Evolutionary conservation across 2,888 invertebrate species (phyloP).

Genomic region (Actias luna): DNA sequence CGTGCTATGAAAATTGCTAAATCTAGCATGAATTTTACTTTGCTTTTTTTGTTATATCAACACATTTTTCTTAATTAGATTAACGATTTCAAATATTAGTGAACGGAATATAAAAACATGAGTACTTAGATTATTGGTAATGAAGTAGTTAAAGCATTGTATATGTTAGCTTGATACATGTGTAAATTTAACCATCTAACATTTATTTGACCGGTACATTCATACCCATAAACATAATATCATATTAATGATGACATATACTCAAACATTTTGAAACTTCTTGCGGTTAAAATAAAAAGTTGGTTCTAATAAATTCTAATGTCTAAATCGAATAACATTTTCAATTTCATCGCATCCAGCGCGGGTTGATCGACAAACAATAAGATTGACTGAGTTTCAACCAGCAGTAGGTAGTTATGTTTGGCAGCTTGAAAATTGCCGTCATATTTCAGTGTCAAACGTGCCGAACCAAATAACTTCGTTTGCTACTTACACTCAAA

Average conservation of each 20-base stretch:
- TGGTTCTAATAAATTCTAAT: constrained; percentile 36
- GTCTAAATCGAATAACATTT: constrained; percentile 55
- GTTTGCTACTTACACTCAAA: constrained; percentile 56
- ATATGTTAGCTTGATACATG: no score
- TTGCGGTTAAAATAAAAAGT: constrained; percentile 25
- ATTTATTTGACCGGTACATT: not conserved
- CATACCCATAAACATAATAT: not conserved
- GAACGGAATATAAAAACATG: no score
- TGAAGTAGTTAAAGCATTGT: not conserved
- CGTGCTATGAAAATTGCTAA: constrained; percentile 8
- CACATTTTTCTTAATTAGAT: no score
- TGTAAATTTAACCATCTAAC: not conserved
- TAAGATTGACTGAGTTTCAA: constrained; percentile 58
- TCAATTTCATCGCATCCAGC: constrained; percentile 57
- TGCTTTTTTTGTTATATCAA: no score
- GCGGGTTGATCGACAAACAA: constrained; percentile 67
- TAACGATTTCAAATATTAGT: no score
- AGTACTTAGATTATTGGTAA: no score
- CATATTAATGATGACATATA: no score
- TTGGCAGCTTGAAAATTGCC: constrained; percentile 68
- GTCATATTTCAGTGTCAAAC: constrained; percentile 72
- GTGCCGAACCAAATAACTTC: constrained; percentile 64
- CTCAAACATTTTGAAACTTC: constrained; percentile 16
- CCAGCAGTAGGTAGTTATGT: constrained; percentile 44
- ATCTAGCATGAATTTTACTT: constrained; percentile 6